phyloP scores from a whole-genome alignment of 2,113 vertebrate genomes.

The Leuciscus idus region DNA sequence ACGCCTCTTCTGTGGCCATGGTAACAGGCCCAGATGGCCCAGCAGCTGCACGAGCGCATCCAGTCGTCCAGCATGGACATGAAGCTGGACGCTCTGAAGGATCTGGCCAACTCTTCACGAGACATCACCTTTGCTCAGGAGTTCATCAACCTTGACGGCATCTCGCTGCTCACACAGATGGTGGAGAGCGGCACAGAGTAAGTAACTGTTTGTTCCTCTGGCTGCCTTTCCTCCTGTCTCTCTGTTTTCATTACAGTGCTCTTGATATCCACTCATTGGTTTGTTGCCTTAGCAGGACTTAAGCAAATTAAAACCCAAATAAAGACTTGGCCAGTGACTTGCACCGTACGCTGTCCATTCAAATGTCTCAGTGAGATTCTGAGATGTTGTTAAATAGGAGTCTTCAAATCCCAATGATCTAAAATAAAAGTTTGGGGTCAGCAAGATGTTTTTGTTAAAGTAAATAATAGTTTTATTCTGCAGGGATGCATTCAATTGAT shows the following conservation, averaged over 20 bases:
- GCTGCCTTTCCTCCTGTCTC: slow-evolving; percentile 2
- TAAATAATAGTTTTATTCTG: background rate
- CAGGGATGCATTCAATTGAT: no score
- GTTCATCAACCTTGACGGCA: slow-evolving; percentile 97
- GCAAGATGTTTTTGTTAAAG: background rate
- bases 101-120: slow-evolving; percentile 90
- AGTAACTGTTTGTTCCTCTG: slow-evolving; percentile 66
- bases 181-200: slow-evolving; percentile 98
- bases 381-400: background rate
- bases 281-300: slow-evolving; percentile 32
- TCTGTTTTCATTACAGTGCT: background rate
- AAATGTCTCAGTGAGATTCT: background rate
- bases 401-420: background rate
- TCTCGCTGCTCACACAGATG: slow-evolving; percentile 95
- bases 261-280: slow-evolving; percentile 17
- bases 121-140: slow-evolving; percentile 97
- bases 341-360: slow-evolving; percentile 48
- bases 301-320: slow-evolving; percentile 12
- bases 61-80: slow-evolving; percentile 97
- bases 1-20: slow-evolving; percentile 36
- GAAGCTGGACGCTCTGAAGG: slow-evolving; percentile 94
- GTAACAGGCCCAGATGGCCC: slow-evolving; percentile 86
- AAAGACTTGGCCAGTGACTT: slow-evolving; percentile 50
- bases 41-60: slow-evolving; percentile 92
- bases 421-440: no score